Percentiles rank a stretch among this genome's conserved stretches.
These are phyloP conservation scores for Andrena camellia DNA, from an alignment of 2,888 invertebrate species.

Conservation along the genomic window DNA sequence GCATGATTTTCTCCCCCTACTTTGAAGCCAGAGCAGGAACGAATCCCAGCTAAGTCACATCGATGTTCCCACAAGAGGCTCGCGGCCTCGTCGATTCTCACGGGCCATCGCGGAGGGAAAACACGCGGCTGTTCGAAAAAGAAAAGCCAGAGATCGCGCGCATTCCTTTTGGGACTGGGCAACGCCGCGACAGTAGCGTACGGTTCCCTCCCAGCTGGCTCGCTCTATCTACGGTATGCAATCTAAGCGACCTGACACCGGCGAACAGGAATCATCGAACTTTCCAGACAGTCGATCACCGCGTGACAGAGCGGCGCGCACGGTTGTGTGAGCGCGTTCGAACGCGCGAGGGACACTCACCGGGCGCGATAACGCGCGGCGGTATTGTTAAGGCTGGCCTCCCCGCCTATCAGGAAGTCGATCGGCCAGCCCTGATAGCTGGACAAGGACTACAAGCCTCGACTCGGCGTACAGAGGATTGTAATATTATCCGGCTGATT, in stretches of 20 bases:
- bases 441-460: conserved; percentile 42
- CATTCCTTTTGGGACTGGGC: conserved; percentile 7
- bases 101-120: not conserved
- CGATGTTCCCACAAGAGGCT: conserved; percentile 13
- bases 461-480: conserved; percentile 25
- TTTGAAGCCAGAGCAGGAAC: not conserved
- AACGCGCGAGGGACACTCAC: not conserved
- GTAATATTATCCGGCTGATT: conserved; percentile 53
- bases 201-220: not conserved
- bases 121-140: not conserved
- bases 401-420: conserved; percentile 50
- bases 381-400: conserved; percentile 39
- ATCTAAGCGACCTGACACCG: conserved; percentile 30
- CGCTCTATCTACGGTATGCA: conserved; percentile 40
- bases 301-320: conserved; percentile 17
- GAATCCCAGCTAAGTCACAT: not conserved
- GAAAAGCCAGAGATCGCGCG: conserved; percentile 13
- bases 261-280: conserved; percentile 56
- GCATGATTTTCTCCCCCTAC: not conserved
- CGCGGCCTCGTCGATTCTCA: conserved; percentile 1
- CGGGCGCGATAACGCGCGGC: conserved; percentile 34
- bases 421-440: conserved; percentile 46
- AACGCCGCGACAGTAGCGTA: conserved; percentile 12
- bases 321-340: conserved; percentile 18
- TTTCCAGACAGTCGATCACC: conserved; percentile 61